Base-by-base conservation (phyloP, 2,113 vertebrate genomes). In the Edolisoma coerulescens region DNA sequence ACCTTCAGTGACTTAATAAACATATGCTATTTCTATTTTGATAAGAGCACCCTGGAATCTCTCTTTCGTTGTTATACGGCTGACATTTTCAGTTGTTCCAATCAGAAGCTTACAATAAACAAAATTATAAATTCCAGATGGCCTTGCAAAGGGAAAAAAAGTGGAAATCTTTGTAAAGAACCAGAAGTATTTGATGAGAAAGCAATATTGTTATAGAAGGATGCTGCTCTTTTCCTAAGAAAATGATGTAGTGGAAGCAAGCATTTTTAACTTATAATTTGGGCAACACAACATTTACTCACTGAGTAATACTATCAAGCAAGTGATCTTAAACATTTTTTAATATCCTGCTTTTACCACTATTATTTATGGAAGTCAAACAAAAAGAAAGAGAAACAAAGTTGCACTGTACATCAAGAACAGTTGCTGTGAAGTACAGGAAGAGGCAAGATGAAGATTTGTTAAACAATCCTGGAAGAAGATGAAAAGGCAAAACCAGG, bases 401-500 rank as follows among this genome's bases (percentile, higher is more conserved):
- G 27, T 65, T 67, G 19, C 27, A 35, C 22, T 77, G 33, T 57
- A 13, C 81, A 80, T 90, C 68, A 63, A 84, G 79, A 81, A 63
- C 13, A 88, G 30, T 30, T 77, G 50, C 79, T 90, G 42, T 63
- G 59, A 84, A 80, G n/a, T 70, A 59, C 30, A 81, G 69, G 52
- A 81, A 81, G 64, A 90, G 52, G 54, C 49, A 67, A 78, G 20
- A 89, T n/a, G 86, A 90, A 84, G 76, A 82, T 92, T 70, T 67
- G 41, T 86, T 86, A 89, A 93, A 89, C 39, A 81, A 56, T 59
- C 16, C 76, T 92, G 89, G 86, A 92, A 89, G 60, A 77, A 81
- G 93, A 96, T 96, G 80, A 96, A 95, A 96, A 93, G 56, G 28
- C 35, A 52, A 81, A 89, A 78, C 0, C 52, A 78, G 86, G 39